phyloP scores from a whole-genome alignment of 2,888 invertebrate genomes.

The Nymphalis c-album region DNA sequence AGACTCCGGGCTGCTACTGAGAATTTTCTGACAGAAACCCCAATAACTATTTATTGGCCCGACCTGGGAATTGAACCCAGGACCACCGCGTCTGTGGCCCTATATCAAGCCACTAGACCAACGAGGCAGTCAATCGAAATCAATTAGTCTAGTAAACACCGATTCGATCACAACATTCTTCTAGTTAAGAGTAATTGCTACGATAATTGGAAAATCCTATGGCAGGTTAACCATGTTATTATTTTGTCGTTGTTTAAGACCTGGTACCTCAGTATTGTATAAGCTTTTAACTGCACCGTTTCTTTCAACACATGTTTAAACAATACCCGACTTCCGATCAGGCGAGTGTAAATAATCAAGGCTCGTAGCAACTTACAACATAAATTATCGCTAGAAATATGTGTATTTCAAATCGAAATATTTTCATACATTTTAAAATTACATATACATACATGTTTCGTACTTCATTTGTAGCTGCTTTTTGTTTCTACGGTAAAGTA shows the following conservation, averaged over 20 bases:
- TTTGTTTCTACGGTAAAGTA: no score
- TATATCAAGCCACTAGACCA: no score
- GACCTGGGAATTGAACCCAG: no score
- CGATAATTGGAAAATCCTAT: no score
- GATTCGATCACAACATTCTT: no score
- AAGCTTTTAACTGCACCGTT: constrained; percentile 42
- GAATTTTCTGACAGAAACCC: no score
- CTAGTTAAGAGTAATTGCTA: no score
- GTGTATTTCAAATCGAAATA: constrained; percentile 19
- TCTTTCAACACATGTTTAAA: constrained; percentile 72
- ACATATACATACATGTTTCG: not conserved
- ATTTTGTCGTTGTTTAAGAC: constrained; percentile 3
- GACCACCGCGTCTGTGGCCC: no score
- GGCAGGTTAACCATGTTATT: not conserved
- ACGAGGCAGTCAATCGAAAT: no score
- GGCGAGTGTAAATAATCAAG: constrained; percentile 26
- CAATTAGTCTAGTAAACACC: no score
- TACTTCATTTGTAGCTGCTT: not conserved
- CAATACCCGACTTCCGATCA: constrained; percentile 63
- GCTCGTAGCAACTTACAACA: constrained; percentile 33
- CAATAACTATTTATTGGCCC: no score
- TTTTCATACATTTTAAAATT: constrained; percentile 11
- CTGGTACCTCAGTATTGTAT: not conserved
- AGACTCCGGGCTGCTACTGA: no score
- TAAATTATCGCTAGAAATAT: constrained; percentile 36